These are phyloP conservation scores for Byasa hedistus DNA, from an alignment of 2,888 invertebrate genomes.

Conservation along the genomic window DNA sequence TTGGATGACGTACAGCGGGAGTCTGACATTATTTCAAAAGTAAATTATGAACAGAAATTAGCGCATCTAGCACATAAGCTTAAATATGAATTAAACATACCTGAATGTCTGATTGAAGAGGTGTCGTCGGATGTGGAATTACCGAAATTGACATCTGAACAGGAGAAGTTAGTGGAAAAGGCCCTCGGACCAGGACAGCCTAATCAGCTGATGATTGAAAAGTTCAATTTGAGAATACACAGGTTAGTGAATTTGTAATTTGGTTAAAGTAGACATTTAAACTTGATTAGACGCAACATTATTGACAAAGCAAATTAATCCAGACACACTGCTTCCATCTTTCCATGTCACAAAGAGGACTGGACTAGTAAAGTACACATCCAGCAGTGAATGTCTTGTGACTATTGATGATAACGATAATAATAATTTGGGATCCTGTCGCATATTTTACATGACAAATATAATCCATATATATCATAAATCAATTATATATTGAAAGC, in stretches of 20 bases:
- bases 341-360: too few species aligned
- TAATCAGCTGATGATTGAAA: conserved; percentile 82
- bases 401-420: too few species aligned
- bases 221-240: conserved; percentile 73
- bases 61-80: conserved; percentile 66
- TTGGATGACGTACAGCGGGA: conserved; percentile 70
- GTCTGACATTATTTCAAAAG: conserved; percentile 70
- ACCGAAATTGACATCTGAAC: conserved; percentile 84
- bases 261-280: not conserved
- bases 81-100: conserved; percentile 73
- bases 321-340: too few species aligned
- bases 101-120: conserved; percentile 71
- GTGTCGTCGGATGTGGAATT: conserved; percentile 66
- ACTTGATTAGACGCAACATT: not conserved
- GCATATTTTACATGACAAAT: too few species aligned
- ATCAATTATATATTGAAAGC: too few species aligned
- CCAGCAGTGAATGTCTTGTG: too few species aligned
- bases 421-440: too few species aligned
- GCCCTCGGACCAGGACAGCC: conserved; percentile 81
- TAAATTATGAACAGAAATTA: conserved; percentile 69
- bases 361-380: too few species aligned
- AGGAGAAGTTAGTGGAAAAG: conserved; percentile 79
- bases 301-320: not conserved
- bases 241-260: conserved; percentile 46
- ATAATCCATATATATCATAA: too few species aligned